Evolutionary conservation across 2,797 vertebrate genomes (phyloP), one percentile per base, ranked within the genome.

Genomic region (Spea hammondii): DNA sequence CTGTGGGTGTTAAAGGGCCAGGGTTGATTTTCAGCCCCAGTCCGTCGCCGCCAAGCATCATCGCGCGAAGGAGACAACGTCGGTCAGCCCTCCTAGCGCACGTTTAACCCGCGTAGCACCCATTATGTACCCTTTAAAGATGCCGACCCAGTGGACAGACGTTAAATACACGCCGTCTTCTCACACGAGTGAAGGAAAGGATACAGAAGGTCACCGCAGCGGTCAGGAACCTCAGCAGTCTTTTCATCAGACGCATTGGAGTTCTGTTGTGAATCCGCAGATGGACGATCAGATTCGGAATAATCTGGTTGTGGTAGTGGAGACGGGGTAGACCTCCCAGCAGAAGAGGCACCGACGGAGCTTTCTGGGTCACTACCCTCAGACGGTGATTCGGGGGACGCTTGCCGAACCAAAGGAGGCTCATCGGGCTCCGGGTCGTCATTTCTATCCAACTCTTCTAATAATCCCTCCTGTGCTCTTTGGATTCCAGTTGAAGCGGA

Each of bases 141-240:
- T 32, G 32, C 2, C 32, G 32, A 32, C 32, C 32, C 32, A 3
- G 32, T 3, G 32, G 32, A 32, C 32, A 32, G 32, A 32, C 1
- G 32, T 32, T 32, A 32, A 32, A 32, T 32, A 2, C 32, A 17
- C 32, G 32, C 32, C 32, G 32, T 3, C 32, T 32, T 32, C 32
- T 32, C 32, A 32, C 32, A 3, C 32, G 32, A 32, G 32, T 3
- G 32, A 32, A 3, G 6, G 73, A 88, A 92, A 93, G 92, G 92
- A 93, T 93, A 93, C 91, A 85, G 67, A 0, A 66, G 5, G 6
- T 76, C 78, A 4, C 13, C 69, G 71, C 46, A 8, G 32, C 2
- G 13, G 74, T 0, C 79, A 6, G 14, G 60, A 0, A 66, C 60
- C 0, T 87, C 81, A 72, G 84, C 51, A 0, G 32, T 12, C 48